Percentiles rank a stretch among this genome's conserved stretches.
phyloP scores from a whole-genome alignment of 2,797 vertebrate genomes.

The Knipowitschia caucasica region DNA sequence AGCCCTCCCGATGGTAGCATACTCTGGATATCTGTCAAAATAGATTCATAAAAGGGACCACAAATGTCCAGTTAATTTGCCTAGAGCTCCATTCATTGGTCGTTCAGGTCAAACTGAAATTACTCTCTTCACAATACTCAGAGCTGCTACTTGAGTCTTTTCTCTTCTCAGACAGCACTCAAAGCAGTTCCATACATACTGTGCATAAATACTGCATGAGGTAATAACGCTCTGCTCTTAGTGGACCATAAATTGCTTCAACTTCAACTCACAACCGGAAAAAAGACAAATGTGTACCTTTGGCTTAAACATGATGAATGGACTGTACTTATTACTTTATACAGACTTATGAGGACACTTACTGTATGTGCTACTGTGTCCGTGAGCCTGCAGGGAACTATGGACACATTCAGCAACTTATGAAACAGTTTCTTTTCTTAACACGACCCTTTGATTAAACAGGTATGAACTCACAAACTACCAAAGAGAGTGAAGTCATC shows the following conservation, averaged over 20 bases:
- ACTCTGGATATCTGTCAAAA: too few species aligned
- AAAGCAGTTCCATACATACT: conserved; percentile 31
- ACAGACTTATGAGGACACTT: neutral
- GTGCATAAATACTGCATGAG: conserved; percentile 58
- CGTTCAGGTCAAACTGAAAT: neutral
- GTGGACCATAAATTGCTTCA: conserved; percentile 53
- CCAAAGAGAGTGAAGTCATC: too few species aligned
- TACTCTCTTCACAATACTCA: conserved; percentile 22
- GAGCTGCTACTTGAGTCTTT: conserved; percentile 4
- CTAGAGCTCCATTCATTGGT: neutral
- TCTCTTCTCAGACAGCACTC: conserved; percentile 24
- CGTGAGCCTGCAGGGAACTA: neutral
- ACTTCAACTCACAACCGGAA: conserved; percentile 11
- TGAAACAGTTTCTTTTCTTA: neutral
- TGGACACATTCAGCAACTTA: neutral
- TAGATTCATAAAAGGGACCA: too few species aligned
- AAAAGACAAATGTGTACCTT: conserved; percentile 15
- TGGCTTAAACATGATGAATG: conserved; percentile 26
- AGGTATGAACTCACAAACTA: too few species aligned
- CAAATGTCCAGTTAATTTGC: too few species aligned
- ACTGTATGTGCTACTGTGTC: too few species aligned
- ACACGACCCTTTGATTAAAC: neutral
- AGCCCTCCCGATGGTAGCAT: too few species aligned
- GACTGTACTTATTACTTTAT: neutral
- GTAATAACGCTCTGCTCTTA: conserved; percentile 45